Evolutionary conservation across 2,888 invertebrate species (phyloP).

Genomic region (Busseola fusca): DNA sequence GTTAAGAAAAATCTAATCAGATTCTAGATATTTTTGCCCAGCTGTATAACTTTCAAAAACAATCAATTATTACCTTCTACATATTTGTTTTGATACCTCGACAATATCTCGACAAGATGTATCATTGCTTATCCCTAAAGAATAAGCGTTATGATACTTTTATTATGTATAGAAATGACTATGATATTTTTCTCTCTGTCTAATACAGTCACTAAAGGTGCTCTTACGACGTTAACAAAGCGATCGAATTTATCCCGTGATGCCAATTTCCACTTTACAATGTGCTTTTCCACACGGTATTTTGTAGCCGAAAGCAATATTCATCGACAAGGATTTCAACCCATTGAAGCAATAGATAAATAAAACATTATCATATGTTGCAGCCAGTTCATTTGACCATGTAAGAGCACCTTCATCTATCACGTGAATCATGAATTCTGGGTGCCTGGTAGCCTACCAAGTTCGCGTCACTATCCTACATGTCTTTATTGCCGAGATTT

Average conservation of each 20-base stretch:
- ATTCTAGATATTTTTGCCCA: background rate
- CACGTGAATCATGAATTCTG: background rate
- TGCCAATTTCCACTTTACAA: background rate
- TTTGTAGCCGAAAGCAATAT: background rate
- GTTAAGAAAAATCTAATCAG: background rate
- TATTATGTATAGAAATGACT: background rate
- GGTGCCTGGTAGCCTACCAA: constrained; percentile 7
- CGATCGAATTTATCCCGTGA: background rate
- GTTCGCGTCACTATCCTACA: constrained; percentile 18
- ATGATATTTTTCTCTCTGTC: constrained; percentile 19
- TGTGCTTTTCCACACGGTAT: background rate
- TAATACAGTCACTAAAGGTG: constrained; percentile 1
- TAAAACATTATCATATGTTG: background rate
- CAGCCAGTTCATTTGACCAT: background rate
- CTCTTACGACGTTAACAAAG: constrained; percentile 10
- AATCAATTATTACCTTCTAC: constrained; percentile 22
- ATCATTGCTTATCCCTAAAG: background rate
- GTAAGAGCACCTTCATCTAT: constrained; percentile 27
- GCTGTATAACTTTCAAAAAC: constrained; percentile 5
- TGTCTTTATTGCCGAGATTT: constrained; percentile 64
- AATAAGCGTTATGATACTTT: constrained; percentile 8
- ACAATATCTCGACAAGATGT: background rate
- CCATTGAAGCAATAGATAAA: background rate
- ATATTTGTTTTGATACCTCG: constrained; percentile 6
- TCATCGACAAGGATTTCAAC: background rate